These are phyloP conservation scores for Blastobasis adustella DNA, from an alignment of 2,888 invertebrate genomes.

Conservation along the genomic window DNA sequence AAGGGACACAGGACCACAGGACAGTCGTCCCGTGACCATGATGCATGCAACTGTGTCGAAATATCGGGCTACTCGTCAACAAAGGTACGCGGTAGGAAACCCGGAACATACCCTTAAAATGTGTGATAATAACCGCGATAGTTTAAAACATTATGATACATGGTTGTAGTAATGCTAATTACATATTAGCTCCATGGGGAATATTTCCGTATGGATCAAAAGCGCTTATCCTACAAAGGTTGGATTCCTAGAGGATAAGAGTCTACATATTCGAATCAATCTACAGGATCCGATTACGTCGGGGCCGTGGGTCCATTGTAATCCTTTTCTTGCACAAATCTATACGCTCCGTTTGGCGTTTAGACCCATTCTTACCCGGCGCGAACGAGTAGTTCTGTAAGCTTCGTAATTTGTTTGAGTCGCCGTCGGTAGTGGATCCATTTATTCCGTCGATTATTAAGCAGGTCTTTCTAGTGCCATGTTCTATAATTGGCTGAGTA, in stretches of 20 bases:
- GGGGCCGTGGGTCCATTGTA: constrained; percentile 19
- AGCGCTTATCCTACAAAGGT: background rate
- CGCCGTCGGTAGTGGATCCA: background rate
- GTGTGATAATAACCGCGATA: background rate
- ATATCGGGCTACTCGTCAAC: background rate
- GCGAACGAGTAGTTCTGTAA: background rate
- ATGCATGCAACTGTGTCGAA: too few relatives aligned
- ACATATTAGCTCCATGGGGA: background rate
- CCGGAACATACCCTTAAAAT: background rate
- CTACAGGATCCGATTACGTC: constrained; percentile 22
- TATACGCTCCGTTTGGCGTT: constrained; percentile 9
- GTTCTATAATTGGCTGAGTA: background rate
- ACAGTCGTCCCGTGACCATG: too few relatives aligned
- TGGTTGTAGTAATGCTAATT: background rate
- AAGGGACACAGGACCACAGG: too few relatives aligned
- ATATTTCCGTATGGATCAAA: background rate
- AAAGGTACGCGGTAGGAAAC: background rate
- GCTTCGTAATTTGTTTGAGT: constrained; percentile 2
- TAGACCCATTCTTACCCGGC: constrained; percentile 1
- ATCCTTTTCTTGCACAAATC: constrained; percentile 17
- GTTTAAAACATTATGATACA: background rate
- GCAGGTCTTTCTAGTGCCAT: background rate
- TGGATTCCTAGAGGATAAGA: constrained; percentile 17
- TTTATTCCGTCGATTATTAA: background rate
- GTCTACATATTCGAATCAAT: constrained; percentile 29